Conservation (phyloP, 2,888 invertebrate species). For the Pimpla rufipes region DNA sequence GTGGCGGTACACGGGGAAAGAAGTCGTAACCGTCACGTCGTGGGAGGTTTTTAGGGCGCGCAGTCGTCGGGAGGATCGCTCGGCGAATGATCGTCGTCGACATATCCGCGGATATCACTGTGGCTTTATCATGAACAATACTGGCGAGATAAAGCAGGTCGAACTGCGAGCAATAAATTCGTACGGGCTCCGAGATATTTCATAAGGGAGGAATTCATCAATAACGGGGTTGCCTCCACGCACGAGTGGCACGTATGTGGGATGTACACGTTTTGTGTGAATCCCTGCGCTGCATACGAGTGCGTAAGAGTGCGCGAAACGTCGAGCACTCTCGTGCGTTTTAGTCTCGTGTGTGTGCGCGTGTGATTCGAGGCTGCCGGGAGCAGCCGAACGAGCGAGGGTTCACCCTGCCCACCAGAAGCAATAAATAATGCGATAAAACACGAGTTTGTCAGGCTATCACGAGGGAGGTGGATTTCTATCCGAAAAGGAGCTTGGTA, state of each 20-base stretch:
- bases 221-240: slow-evolving; percentile 76
- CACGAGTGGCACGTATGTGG: slow-evolving; percentile 59
- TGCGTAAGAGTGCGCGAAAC: slow-evolving; percentile 53
- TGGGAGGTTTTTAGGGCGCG: slow-evolving; percentile 76
- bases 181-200: slow-evolving; percentile 83
- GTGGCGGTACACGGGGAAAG: slow-evolving; percentile 24
- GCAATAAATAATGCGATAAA: slow-evolving; percentile 85
- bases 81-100: slow-evolving; percentile 63
- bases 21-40: slow-evolving; percentile 77
- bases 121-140: slow-evolving; percentile 85
- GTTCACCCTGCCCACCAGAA: slow-evolving; percentile 75
- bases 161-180: slow-evolving; percentile 84
- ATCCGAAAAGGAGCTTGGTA: not conserved
- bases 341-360: slow-evolving; percentile 56
- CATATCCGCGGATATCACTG: slow-evolving; percentile 78
- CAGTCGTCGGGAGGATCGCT: slow-evolving; percentile 41
- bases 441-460: slow-evolving; percentile 84
- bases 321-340: slow-evolving; percentile 48
- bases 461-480: slow-evolving; percentile 77
- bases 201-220: slow-evolving; percentile 85
- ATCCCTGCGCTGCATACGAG: slow-evolving; percentile 45
- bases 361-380: slow-evolving; percentile 75
- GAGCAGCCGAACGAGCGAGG: slow-evolving; percentile 65
- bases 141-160: slow-evolving; percentile 83
- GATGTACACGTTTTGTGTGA: slow-evolving; percentile 59